Conservation (phyloP, 2,113 vertebrate species). For the Thunnus maccoyii region DNA sequence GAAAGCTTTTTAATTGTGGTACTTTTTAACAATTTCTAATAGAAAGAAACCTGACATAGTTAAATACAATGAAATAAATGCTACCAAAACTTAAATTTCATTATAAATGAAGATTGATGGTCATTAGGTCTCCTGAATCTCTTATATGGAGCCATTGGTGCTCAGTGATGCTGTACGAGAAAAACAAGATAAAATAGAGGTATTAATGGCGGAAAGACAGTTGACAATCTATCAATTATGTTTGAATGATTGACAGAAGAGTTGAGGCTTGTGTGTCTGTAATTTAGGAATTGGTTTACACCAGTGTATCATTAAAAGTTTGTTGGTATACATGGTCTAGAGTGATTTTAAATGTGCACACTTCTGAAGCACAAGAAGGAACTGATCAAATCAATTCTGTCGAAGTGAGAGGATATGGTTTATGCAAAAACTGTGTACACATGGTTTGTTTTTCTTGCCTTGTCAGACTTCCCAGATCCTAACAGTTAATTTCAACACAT, state of each 20-base stretch:
- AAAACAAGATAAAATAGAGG: no score
- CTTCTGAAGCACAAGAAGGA: not conserved
- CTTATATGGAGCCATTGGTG: no score
- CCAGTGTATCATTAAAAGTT: not conserved
- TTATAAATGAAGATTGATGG: not conserved
- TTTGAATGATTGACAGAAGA: not conserved
- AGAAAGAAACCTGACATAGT: no score
- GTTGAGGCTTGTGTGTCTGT: not conserved
- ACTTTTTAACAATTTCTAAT: no score
- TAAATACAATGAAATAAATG: no score
- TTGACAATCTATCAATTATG: not conserved
- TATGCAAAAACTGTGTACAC: not conserved
- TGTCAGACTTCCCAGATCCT: no score
- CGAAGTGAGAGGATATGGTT: not conserved
- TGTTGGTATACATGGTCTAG: not conserved
- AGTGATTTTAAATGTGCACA: not conserved
- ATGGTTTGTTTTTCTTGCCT: no score
- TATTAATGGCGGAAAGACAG: not conserved
- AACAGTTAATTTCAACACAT: no score
- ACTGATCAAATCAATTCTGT: not conserved
- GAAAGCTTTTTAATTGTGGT: no score
- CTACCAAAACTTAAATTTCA: not conserved
- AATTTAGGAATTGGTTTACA: not conserved
- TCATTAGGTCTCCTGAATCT: no score
- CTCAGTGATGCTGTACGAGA: no score